Evolutionary conservation across 2,888 invertebrate genomes (phyloP).

Genomic region (Drosophila yooni): DNA sequence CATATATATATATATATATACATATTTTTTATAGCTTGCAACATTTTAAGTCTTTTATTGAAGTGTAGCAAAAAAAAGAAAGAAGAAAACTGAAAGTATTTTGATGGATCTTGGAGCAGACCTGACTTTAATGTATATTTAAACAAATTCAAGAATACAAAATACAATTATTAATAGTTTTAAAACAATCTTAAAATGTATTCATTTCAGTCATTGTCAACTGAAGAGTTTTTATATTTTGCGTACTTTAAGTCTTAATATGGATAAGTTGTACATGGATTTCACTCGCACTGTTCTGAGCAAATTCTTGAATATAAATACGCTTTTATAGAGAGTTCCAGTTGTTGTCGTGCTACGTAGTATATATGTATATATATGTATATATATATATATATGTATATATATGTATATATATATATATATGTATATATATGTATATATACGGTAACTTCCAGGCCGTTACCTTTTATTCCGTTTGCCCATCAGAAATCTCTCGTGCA

Average conservation of each 20-base stretch:
- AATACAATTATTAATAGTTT: too few species aligned
- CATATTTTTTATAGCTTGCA: too few species aligned
- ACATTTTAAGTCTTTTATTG: too few species aligned
- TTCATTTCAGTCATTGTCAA: neutral
- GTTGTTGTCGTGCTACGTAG: slow-evolving; percentile 44
- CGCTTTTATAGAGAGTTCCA: slow-evolving; percentile 36
- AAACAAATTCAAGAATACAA: too few species aligned
- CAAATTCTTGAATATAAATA: slow-evolving; percentile 2
- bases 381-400: slow-evolving; percentile 23
- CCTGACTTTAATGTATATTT: too few species aligned
- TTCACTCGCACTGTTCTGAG: neutral
- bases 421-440: slow-evolving; percentile 25
- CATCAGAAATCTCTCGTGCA: slow-evolving; percentile 79
- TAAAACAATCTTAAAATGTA: too few species aligned
- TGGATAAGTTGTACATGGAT: slow-evolving; percentile 2
- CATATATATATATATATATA: too few species aligned
- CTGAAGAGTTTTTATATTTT: neutral
- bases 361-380: neutral
- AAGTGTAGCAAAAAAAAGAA: too few species aligned
- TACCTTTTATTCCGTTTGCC: slow-evolving; percentile 73
- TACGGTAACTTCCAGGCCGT: slow-evolving; percentile 76
- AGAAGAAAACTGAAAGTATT: too few species aligned
- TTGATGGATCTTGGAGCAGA: too few species aligned
- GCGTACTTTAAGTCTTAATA: neutral
- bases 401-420: slow-evolving; percentile 11